phyloP scores from a whole-genome alignment of 2,888 invertebrate species.

The Luperina nickerlii region DNA sequence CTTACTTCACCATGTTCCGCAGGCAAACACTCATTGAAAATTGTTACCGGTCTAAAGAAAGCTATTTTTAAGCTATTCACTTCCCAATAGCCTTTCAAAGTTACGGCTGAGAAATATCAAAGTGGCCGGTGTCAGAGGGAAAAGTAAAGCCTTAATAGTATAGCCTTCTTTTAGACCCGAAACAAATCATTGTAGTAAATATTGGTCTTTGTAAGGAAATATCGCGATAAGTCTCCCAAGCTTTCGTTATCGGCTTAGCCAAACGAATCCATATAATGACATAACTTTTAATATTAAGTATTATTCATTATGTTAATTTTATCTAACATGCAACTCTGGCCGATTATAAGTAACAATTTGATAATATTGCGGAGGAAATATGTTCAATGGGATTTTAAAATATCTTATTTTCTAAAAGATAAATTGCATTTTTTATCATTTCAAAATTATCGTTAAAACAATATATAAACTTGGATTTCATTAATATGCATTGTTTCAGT shows the following conservation, averaged over 20 bases:
- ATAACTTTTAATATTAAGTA: slow-evolving; percentile 62
- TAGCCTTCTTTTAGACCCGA: not conserved
- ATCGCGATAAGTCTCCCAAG: slow-evolving; percentile 41
- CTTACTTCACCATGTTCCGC: not conserved
- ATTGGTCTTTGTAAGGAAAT: slow-evolving; percentile 2
- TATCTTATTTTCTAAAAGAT: not conserved
- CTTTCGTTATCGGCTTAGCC: slow-evolving; percentile 56
- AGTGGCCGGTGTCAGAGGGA: not conserved
- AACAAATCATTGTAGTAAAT: not conserved
- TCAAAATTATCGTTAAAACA: not conserved
- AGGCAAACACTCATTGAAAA: not conserved
- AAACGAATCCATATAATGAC: slow-evolving; percentile 60
- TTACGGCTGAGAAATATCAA: not conserved
- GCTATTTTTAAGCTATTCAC: not conserved
- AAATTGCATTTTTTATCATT: too few relatives aligned
- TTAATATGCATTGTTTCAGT: not conserved
- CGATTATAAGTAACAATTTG: not conserved
- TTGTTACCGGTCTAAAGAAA: not conserved
- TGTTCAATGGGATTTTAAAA: not conserved
- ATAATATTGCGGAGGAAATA: not conserved
- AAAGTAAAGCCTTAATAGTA: not conserved
- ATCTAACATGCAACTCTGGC: slow-evolving; percentile 57
- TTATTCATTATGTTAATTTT: slow-evolving; percentile 63
- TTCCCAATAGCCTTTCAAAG: not conserved
- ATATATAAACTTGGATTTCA: not conserved